Evolutionary conservation across 2,888 invertebrate species (phyloP).

Genomic region (Drosophila tripunctata): DNA sequence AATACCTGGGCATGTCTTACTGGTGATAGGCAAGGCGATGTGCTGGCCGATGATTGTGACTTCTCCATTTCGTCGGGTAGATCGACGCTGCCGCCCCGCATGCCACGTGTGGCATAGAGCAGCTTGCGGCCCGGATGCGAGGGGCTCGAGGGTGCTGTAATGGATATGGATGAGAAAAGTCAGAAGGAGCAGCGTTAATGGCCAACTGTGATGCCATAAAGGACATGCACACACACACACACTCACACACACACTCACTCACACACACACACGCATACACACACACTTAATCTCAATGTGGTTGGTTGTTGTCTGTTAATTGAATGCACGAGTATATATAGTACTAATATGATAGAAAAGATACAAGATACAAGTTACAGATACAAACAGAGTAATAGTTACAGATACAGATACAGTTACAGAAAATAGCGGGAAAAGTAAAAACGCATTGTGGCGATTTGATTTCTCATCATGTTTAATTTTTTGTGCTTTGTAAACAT

Average conservation of each 20-base stretch:
- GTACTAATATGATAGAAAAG: slow-evolving; percentile 31
- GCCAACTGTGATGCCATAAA: slow-evolving; percentile 37
- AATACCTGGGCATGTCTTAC: slow-evolving; percentile 86
- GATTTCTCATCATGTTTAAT: background rate
- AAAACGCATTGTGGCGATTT: slow-evolving; percentile 19
- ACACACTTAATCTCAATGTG: slow-evolving; percentile 38
- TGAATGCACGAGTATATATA: slow-evolving; percentile 61
- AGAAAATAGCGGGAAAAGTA: slow-evolving; percentile 34
- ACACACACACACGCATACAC: slow-evolving; percentile 16
- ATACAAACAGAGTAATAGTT: slow-evolving; percentile 24
- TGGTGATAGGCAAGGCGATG: slow-evolving; percentile 97
- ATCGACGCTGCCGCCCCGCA: slow-evolving; percentile 97
- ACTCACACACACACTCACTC: slow-evolving; percentile 11
- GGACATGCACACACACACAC: slow-evolving; percentile 28
- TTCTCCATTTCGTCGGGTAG: slow-evolving; percentile 96
- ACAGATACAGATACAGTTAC: slow-evolving; percentile 22
- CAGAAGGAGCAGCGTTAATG: slow-evolving; percentile 53
- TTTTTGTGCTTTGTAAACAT: slow-evolving; percentile 14
- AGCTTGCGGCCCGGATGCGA: slow-evolving; percentile 93
- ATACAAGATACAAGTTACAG: slow-evolving; percentile 39
- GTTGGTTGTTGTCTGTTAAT: slow-evolving; percentile 45
- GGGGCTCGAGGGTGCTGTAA: slow-evolving; percentile 94
- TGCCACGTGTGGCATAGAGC: slow-evolving; percentile 90
- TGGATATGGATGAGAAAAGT: slow-evolving; percentile 46
- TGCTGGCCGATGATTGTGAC: slow-evolving; percentile 95